Base-by-base conservation (phyloP, 2,113 vertebrate genomes). In the Thalassarche chlororhynchos region DNA sequence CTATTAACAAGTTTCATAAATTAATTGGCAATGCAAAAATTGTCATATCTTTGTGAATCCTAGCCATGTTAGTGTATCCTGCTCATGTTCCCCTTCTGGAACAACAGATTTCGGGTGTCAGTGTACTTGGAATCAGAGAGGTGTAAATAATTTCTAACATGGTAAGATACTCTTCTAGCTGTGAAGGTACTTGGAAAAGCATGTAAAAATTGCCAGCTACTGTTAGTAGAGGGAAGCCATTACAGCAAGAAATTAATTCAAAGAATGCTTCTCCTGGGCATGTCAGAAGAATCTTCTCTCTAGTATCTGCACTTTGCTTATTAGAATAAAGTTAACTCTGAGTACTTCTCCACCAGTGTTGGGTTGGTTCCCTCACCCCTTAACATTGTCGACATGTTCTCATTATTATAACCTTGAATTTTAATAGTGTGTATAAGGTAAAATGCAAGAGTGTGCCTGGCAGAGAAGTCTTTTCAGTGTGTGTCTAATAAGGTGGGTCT, bases 341-440 rank as follows among this genome's bases (percentile, higher is more conserved):
- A 78, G 44, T 92, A 89, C 42, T 97, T 96, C 14, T 88, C 24
- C 51, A 85, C 49, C 12, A 72, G 57, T 90, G 83, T 69, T 91
- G 34, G 51, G 71, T 82, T 95, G 36, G 32, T 76, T 91, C 79
- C 61, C 75, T 98, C 72, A 86, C 26, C 64, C 84, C 80, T 89
- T 96, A 92, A 87, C 61, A 86, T 88, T 97, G 85, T 95, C 94
- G 96, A 96, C 54, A 76, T 69, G 62, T 77, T 92, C 93, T 88
- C 61, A 65, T 93, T 89, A 88, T 51, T 92, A 91, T 93, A 93
- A 97, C 74, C 82, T 97, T 97, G 93, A 98, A 96, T 90, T 98
- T 97, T 96, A 96, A 88, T 97, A 91, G 36, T 57, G 38, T 82
- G 61, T 79, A 51, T 94, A 97, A 97, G 57, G 76, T 91, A 91